Base-by-base conservation (phyloP, 2,888 invertebrate genomes). In the Drosophila stalkeri region DNA sequence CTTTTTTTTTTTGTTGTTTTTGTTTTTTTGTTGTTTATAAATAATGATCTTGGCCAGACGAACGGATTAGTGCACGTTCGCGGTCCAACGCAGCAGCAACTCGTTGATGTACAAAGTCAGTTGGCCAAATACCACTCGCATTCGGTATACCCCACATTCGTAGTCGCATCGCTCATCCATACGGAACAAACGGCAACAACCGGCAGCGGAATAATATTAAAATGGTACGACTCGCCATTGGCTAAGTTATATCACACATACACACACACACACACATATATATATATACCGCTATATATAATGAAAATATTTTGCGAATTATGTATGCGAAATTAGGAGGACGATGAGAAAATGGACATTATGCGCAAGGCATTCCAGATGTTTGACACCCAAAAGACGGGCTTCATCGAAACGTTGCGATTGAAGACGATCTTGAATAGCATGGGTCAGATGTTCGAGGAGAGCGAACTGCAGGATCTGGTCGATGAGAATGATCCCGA, bases 361-460 rank as follows among this genome's bases (percentile, higher is more conserved):
- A 97, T 98, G 95, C 97, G 97, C 92, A 98, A 97, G 93, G 98
- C 98, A 89, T 98, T 98, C 95, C 97, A 98, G 94, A 98, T 98
- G 98, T 98, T 98, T 92, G 98, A 98, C 94, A 97, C 98, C 81
- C 96, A 96, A 85, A 98, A 98, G 94, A 96, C 96, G 73, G 98
- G 98, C 55, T 97, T 96, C 93, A 98, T 98, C 81, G 98, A 98
- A 84, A 97, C 97, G 44, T 94, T 96, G 63, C 98, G 98, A 93
- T 97, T 98, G 92, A 96, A 97, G 79, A 98, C 97, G 86, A 98
- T 98, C 90, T 94, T 98, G 77, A 98, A 98, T 93, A 98, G 98
- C 66, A 97, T 98, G 96, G 98, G 98, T 46, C 98, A 98, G 92
- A 95, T 98, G 75, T 98, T 98, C 92, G 98, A 98, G 92, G 98